Base-by-base conservation (phyloP, 2,888 invertebrate genomes). In the Meliscaeva auricollis region DNA sequence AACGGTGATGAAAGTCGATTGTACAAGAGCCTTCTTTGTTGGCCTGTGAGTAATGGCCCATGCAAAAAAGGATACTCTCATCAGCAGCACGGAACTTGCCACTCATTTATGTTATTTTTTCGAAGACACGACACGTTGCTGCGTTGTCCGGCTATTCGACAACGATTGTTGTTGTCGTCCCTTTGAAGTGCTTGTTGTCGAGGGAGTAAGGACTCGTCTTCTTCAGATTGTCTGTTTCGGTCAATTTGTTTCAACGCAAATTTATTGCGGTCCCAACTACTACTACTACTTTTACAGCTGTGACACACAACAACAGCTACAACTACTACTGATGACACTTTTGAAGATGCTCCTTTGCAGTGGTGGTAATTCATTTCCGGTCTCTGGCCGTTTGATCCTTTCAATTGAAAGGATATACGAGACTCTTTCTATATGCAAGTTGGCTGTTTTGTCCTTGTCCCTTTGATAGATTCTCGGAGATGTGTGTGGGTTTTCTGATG, bases 311-410 rank as follows among this genome's bases (percentile, higher is more conserved):
- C 30, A 66, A 66, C 66, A 38, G 3, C 38, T 11, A 13, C 38
- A 9, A 9, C 38, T 38, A 38, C 38, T 11, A 38, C 38, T 38
- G 79, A 72, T 75, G 84, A 80, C 72, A 80, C 69, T 75, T 44
- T 80, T 66, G 75, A 75, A 80, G 84, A 80, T 72, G 70, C 17
- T 80, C 60, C 60, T 60, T 54, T 75, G 70, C 70, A 75, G 75
- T 80, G 74, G 72, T 84, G 84, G 84, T 62, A 76, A 80, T 72
- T 84, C 84, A 84, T 84, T 84, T 84, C 84, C 74, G 80, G 80
- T 75, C 66, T 80, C 74, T 84, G 77, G 66, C 30, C 30, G 54
- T 41, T 32, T 75, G 72, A 75, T 84, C 84, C 80, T 80, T 83
- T 64, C 26, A 74, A 62, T 66, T 46, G 75, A 76, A 80, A 84